These are phyloP conservation scores for Echiichthys vipera DNA, from an alignment of 2,797 vertebrate genomes.

Conservation along the genomic window DNA sequence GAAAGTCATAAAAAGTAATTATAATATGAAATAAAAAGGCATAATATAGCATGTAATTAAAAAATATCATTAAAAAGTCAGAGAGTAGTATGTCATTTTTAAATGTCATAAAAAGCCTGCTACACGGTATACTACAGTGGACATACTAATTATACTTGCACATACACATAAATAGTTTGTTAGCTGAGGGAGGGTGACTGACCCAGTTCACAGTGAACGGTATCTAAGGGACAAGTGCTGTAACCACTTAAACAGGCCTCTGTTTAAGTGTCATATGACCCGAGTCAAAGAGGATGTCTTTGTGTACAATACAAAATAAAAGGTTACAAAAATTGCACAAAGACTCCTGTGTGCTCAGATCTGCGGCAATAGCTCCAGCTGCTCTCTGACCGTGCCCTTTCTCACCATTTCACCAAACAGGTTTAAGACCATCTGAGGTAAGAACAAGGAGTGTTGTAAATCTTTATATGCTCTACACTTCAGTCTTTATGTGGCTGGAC, in stretches of 20 bases:
- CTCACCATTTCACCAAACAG: not conserved
- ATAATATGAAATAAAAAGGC: too few species aligned
- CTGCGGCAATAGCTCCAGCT: not conserved
- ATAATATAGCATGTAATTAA: too few species aligned
- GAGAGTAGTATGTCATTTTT: too few species aligned
- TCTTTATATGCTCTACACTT: not conserved
- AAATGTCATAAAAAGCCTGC: too few species aligned
- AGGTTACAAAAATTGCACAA: slow-evolving; percentile 14
- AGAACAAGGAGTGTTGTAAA: slow-evolving; percentile 16
- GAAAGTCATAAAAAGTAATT: too few species aligned
- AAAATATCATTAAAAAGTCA: too few species aligned
- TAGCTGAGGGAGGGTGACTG: slow-evolving; percentile 14
- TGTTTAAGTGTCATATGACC: slow-evolving; percentile 11
- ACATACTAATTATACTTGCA: not conserved
- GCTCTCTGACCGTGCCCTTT: not conserved
- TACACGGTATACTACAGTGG: not conserved
- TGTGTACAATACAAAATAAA: slow-evolving; percentile 62
- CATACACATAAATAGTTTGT: not conserved
- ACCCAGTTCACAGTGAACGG: slow-evolving; percentile 29
- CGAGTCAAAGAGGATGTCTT: slow-evolving; percentile 41
- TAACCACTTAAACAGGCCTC: slow-evolving; percentile 33
- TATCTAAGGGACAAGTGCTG: slow-evolving; percentile 16
- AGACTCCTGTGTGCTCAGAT: not conserved
- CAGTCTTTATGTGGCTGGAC: slow-evolving; percentile 19
- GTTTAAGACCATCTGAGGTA: slow-evolving; percentile 10